Conservation (phyloP, 2,888 invertebrate genomes). For the Rotaria sp. region DNA sequence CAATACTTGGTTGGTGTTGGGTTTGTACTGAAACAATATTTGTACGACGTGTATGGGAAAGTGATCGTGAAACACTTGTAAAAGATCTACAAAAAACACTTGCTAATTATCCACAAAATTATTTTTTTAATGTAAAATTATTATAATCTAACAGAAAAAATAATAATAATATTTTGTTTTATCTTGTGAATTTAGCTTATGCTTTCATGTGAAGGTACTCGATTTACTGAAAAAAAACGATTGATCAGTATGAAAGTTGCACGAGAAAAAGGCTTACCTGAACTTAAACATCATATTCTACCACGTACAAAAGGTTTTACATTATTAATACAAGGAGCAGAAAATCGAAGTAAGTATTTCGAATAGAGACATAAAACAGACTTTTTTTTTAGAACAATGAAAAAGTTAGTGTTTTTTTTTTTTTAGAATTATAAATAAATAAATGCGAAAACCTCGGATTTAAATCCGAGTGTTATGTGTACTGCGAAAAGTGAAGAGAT, state of each 20-base stretch:
- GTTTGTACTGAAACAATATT: slow-evolving; percentile 88
- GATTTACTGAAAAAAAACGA: slow-evolving; percentile 78
- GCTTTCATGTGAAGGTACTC: slow-evolving; percentile 83
- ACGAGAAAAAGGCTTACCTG: slow-evolving; percentile 72
- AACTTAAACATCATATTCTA: slow-evolving; percentile 77
- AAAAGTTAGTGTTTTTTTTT: too few species aligned
- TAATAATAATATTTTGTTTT: not conserved
- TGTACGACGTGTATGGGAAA: slow-evolving; percentile 79
- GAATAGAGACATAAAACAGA: too few species aligned
- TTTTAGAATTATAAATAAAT: too few species aligned
- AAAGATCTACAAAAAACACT: slow-evolving; percentile 69
- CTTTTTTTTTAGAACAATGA: too few species aligned
- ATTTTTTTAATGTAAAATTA: slow-evolving; percentile 71
- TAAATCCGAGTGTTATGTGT: too few species aligned
- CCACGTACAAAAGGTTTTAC: slow-evolving; percentile 89
- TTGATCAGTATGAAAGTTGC: slow-evolving; percentile 79
- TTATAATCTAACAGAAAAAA: too few species aligned
- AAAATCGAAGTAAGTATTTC: slow-evolving; percentile 57
- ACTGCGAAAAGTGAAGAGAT: too few species aligned
- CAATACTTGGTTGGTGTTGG: slow-evolving; percentile 89
- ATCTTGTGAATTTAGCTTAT: slow-evolving; percentile 62
- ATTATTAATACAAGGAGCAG: slow-evolving; percentile 72
- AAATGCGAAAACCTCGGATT: too few species aligned
- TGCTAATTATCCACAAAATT: slow-evolving; percentile 67
- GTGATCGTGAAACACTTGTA: slow-evolving; percentile 75